Base-by-base conservation (phyloP, 2,797 vertebrate species). In the Hirundo rustica region DNA sequence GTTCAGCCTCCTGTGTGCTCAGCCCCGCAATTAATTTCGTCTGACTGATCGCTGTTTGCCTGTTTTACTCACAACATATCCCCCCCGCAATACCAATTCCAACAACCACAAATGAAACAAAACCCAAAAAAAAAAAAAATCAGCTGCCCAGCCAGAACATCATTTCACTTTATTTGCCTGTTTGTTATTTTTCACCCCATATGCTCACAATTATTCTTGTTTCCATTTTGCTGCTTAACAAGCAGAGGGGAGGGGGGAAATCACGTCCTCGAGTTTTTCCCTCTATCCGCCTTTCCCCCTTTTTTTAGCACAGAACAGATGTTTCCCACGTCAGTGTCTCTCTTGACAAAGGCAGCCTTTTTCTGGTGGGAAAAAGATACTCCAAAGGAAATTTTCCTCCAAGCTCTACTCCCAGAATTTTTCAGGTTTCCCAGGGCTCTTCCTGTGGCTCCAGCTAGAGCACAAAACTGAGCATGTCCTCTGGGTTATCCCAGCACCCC, bases 291-390 rank as follows among this genome's bases (percentile, higher is more conserved):
- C 88, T 93, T 81, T 68, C 53, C 57, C 50, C 73, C 81, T 89
- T 94, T 95, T 95, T 97, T 96, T 93, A 96, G 93, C 85, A 86
- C 89, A 36, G 89, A 93, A 65, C 87, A 81, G 91, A 94, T 95
- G 94, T 95, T 90, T 86, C 85, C 60, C 89, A 88, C 70, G 67
- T 94, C 91, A 96, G 73, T 45, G 76, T 86, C 89, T 95, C 88
- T 91, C 91, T 92, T 84, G 87, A 96, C 68, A 96, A 95, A 97
- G 65, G 73, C 57, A 2, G 82, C 53, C 44, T 91, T 95, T 96
- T 92, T 74, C 64, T 91, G 73, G 8, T 74, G 70, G 82, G 79
- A 54, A 62, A 95, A 89, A 93, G 65, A 82, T 11, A 58, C 82
- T 92, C 48, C 1, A 0, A 84, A 81, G 64, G 71, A 84, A 88